Evolutionary conservation across 2,113 vertebrate genomes (phyloP), one percentile per base, ranked within the genome.

Genomic region (Macaca mulatta): DNA sequence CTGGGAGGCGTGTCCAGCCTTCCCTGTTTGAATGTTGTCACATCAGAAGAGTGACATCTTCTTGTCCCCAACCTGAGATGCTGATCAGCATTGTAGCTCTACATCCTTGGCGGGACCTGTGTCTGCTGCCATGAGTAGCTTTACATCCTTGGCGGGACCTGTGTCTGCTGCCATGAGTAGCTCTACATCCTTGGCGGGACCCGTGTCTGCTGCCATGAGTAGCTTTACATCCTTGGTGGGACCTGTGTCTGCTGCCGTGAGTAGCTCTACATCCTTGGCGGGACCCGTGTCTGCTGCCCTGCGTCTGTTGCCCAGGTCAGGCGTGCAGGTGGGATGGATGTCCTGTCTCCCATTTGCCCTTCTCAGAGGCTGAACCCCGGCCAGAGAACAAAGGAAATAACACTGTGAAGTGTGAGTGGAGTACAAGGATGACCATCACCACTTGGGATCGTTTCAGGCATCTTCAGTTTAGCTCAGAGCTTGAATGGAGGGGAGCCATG

Each of bases 321-420:
- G 18, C 23, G 69, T 14, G 7, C 57, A 79, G 75, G 59, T 96
- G 80, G 67, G 38, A 3, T 5, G 30, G 59, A 45, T 45, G 13
- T 95, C 92, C 32, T 75, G 43, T 94, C 77, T 74, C 81, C 85
- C 14, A 2, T 88, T 45, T 38, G 4, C 48, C 59, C 67, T 93
- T 85, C 96, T n/a, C 4, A 59, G 30, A 69, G 67, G 48, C 72
- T 38, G n/a, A 69, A 90, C 18, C 69, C 86, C 96, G 97, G 95
- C 92, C 38, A 1, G 59, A 80, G 96, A 97, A 97, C 97, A 97
- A 97, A 97, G 94, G 88, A 89, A 91, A 40, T 35, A 8, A 38
- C 93, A 80, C 75, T 85, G 80, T 43, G 52, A 81, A 48, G 94
- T 25, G 5, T 22, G 6, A 32, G 25, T n/a, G 23, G 75, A 90